phyloP scores from a whole-genome alignment of 2,888 invertebrate species.

The Rugalucina vietnamica region DNA sequence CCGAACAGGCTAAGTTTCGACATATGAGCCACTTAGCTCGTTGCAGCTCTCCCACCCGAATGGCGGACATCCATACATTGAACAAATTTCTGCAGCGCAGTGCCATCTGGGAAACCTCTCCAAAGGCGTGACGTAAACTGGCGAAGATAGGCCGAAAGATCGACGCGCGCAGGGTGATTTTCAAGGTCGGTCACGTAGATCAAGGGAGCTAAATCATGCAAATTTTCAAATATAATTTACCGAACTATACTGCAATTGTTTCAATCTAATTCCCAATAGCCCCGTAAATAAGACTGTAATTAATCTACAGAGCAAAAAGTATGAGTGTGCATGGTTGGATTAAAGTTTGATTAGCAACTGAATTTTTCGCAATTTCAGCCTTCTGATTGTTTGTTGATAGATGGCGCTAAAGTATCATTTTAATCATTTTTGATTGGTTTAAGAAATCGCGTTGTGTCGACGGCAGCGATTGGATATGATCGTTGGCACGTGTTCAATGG shows the following conservation, averaged over 20 bases:
- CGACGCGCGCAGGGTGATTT: slow-evolving; percentile 54
- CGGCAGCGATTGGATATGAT: background rate
- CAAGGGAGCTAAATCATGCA: slow-evolving; percentile 51
- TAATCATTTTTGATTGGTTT: background rate
- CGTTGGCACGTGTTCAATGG: background rate
- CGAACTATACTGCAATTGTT: too few species aligned
- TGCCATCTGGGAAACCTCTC: slow-evolving; percentile 82
- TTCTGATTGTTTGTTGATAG: background rate
- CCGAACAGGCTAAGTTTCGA: slow-evolving; percentile 85
- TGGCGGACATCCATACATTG: slow-evolving; percentile 85
- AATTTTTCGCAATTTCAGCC: too few species aligned
- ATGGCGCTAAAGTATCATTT: background rate
- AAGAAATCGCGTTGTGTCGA: background rate
- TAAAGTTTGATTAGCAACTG: too few species aligned
- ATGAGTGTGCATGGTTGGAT: too few species aligned
- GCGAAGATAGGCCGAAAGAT: slow-evolving; percentile 67
- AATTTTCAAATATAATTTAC: background rate
- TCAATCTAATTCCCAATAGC: too few species aligned
- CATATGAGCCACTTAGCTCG: slow-evolving; percentile 84
- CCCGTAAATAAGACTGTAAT: too few species aligned
- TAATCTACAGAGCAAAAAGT: too few species aligned
- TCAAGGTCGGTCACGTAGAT: slow-evolving; percentile 30
- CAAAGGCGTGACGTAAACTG: slow-evolving; percentile 81
- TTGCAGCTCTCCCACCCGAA: slow-evolving; percentile 85
- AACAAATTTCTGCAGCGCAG: slow-evolving; percentile 76